phyloP scores from a whole-genome alignment of 2,888 invertebrate species.

The Chorisops tibialis region DNA sequence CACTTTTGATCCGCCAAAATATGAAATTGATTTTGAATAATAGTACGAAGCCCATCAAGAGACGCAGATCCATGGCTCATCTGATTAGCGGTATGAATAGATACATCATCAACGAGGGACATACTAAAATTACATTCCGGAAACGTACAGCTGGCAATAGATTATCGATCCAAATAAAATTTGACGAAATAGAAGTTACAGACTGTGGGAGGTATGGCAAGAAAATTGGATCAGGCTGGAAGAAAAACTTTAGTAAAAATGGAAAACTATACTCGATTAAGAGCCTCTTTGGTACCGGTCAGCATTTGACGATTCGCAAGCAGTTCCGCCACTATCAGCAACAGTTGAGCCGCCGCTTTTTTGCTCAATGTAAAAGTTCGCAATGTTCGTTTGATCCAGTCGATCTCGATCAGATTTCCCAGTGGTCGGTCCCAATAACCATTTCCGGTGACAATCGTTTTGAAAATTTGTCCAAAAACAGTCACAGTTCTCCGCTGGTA shows the following conservation, averaged over 20 bases:
- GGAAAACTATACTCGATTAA: not conserved
- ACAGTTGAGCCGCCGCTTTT: not conserved
- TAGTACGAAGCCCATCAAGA: slow-evolving; percentile 3
- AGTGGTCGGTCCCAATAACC: slow-evolving; percentile 17
- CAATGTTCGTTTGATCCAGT: not conserved
- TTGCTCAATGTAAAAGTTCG: not conserved
- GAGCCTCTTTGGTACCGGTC: not conserved
- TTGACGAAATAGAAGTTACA: not conserved
- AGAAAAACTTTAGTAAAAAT: not conserved
- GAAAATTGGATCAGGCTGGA: not conserved
- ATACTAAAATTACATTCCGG: not conserved
- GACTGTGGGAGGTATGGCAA: slow-evolving; percentile 1
- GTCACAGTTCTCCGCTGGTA: slow-evolving; percentile 1
- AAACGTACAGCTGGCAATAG: not conserved
- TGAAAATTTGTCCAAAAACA: not conserved
- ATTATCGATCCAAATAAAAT: slow-evolving; percentile 3
- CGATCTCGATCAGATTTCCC: slow-evolving; percentile 6
- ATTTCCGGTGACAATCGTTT: not conserved
- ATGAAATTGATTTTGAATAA: slow-evolving; percentile 11
- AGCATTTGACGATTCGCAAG: slow-evolving; percentile 5
- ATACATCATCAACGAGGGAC: not conserved
- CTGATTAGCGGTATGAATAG: not conserved
- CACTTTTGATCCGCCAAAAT: slow-evolving; percentile 2
- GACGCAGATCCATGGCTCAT: slow-evolving; percentile 14
- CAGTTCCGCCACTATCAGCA: not conserved